A percentile compares a stretch with the other conserved stretches of the same genome.
Evolutionary conservation across 1,140 invertebrate species (phyloP).

Genomic region (Drosophila asahinai): DNA sequence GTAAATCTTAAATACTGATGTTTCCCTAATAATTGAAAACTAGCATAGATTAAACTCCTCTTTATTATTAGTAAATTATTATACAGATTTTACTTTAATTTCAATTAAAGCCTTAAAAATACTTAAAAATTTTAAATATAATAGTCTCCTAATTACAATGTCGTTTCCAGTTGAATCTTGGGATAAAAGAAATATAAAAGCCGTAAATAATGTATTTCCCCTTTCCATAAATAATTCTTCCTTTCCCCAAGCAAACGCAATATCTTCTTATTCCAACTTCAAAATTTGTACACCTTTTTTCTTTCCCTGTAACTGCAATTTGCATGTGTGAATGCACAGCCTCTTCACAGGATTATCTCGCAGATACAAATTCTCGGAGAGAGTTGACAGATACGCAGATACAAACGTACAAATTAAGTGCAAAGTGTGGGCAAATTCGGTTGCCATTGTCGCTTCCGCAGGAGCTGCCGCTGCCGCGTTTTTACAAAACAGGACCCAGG

Average conservation of each 20-base stretch:
- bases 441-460: slow-evolving; percentile 70
- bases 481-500: slow-evolving; percentile 25
- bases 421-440: slow-evolving; percentile 69
- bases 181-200: too few species aligned
- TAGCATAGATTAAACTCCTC: too few species aligned
- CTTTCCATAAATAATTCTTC: too few species aligned
- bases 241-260: neutral
- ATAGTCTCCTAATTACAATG: too few species aligned
- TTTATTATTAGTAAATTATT: too few species aligned
- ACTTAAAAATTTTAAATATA: too few species aligned
- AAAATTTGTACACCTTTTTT: slow-evolving; percentile 13
- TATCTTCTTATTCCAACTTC: neutral
- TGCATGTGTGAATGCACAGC: slow-evolving; percentile 40
- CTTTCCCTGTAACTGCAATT: slow-evolving; percentile 52
- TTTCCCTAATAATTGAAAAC: too few species aligned
- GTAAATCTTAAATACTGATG: too few species aligned
- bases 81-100: neutral
- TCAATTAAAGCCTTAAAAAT: too few species aligned
- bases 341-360: slow-evolving; percentile 36
- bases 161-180: too few species aligned
- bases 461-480: slow-evolving; percentile 32
- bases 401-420: slow-evolving; percentile 57
- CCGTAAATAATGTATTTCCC: too few species aligned
- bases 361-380: slow-evolving; percentile 11
- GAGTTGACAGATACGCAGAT: slow-evolving; percentile 13